These are phyloP conservation scores for Aplochiton taeniatus DNA, from an alignment of 2,797 vertebrate species.

Conservation along the genomic window DNA sequence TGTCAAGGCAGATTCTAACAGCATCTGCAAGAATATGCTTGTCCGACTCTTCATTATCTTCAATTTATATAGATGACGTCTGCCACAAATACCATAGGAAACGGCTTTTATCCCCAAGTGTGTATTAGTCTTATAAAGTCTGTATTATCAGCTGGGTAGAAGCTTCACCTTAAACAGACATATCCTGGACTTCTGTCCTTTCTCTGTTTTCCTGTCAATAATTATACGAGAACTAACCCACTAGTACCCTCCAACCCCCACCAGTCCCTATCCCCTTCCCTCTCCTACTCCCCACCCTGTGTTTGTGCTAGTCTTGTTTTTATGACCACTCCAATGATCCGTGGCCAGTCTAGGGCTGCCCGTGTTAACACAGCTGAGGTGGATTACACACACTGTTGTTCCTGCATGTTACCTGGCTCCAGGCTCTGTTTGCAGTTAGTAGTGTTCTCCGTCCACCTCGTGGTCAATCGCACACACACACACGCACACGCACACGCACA, in stretches of 20 bases:
- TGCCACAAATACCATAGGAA: no score
- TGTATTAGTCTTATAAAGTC: no score
- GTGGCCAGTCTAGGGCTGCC: constrained; percentile 57
- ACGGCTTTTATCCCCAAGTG: no score
- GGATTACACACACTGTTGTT: constrained; percentile 71
- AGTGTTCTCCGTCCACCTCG: constrained; percentile 45
- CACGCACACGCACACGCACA: constrained; percentile 29
- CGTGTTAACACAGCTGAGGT: constrained; percentile 80
- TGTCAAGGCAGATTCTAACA: no score
- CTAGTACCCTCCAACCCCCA: constrained; percentile 8
- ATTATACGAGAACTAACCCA: background rate
- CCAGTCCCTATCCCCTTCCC: constrained; percentile 13
- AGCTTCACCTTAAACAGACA: constrained; percentile 21
- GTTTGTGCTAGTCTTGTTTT: constrained; percentile 71
- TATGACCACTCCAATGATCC: constrained; percentile 73
- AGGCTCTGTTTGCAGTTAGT: constrained; percentile 51
- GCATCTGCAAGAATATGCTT: no score
- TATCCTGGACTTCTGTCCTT: constrained; percentile 25
- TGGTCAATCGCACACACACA: constrained; percentile 29
- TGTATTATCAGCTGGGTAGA: no score
- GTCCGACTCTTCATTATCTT: no score
- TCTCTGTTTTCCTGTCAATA: constrained; percentile 9
- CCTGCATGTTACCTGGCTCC: constrained; percentile 65
- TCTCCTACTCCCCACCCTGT: constrained; percentile 13
- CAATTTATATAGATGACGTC: no score